Base-by-base conservation (phyloP, 2,888 invertebrate species). In the Plebejus melissa region DNA sequence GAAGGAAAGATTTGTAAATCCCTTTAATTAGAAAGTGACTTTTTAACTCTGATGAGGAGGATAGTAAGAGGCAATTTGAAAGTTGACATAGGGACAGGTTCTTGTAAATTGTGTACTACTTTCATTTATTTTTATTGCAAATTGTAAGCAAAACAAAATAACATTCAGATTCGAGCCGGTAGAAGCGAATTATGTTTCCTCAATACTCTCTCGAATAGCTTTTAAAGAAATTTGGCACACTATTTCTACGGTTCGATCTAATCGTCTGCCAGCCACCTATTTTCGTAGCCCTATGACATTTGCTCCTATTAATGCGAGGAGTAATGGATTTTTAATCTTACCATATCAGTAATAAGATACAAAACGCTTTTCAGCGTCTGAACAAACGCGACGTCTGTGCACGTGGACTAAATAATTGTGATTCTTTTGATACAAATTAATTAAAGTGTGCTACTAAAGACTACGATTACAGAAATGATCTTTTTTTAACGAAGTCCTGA, bases 201-300 rank as follows among this genome's bases (percentile, higher is more conserved):
- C 11, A 6, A 65, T 65, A 65, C 65, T 65, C 28, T 32, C 32
- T 65, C 65, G 65, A 65, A 65, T 77, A 75, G 36, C 75, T 75
- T 76, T 74, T 70, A 60, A 75, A 75, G 75, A 75, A 78, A 77
- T 79, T 81, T 81, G 81, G 81, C 81, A 81, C 70, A 75, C 75
- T 76, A 78, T 77, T 78, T 32, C 75, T 76, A 50, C 65, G 74
- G 77, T 78, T 77, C 76, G 77, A 77, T 76, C 77, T 74, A 74
- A 76, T 75, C 79, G 79, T 78, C 77, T 79, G 80, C 80, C 81
- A 81, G 78, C 77, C 76, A 74, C 79, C 81, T 82, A 82, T 80
- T 82, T 82, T 81, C 80, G 80, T 74, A 78, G 75, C 74, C 80
- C 80, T 80, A 77, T 78, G 79, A 79, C 80, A 82, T 82, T 80